Evolutionary conservation across 2,888 invertebrate genomes (phyloP).

Genomic region (Helleia helle): DNA sequence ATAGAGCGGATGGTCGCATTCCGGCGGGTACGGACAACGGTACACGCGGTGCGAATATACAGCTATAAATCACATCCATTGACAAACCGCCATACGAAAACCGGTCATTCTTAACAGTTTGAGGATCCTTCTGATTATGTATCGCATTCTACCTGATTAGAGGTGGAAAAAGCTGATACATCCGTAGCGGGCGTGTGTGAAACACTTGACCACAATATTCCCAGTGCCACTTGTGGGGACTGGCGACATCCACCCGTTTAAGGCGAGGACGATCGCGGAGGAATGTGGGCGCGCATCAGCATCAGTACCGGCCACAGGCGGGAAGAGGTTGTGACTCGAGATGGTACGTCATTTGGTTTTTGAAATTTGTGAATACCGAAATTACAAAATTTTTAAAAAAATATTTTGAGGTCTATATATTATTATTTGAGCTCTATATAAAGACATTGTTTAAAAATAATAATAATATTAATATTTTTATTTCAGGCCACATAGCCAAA

Average conservation of each 20-base stretch:
- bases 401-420: no score
- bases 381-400: no score
- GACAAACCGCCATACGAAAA: constrained; percentile 17
- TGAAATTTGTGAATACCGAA: not conserved
- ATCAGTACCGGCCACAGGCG: constrained; percentile 27
- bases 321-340: constrained; percentile 13
- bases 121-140: not conserved
- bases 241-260: constrained; percentile 51
- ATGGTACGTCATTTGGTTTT: not conserved
- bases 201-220: constrained; percentile 49
- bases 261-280: constrained; percentile 58
- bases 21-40: constrained; percentile 55
- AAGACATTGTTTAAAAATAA: no score
- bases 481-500: no score
- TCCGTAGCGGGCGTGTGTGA: constrained; percentile 55
- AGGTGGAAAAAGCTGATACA: constrained; percentile 38
- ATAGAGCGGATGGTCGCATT: constrained; percentile 64
- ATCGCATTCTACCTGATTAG: constrained; percentile 1
- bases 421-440: no score
- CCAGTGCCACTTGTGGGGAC: constrained; percentile 46
- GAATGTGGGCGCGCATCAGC: constrained; percentile 42
- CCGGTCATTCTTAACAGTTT: not conserved
- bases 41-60: constrained; percentile 39
- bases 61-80: constrained; percentile 26
- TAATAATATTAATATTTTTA: no score